phyloP scores from a whole-genome alignment of 2,888 invertebrate genomes.

The Apodemia zela region DNA sequence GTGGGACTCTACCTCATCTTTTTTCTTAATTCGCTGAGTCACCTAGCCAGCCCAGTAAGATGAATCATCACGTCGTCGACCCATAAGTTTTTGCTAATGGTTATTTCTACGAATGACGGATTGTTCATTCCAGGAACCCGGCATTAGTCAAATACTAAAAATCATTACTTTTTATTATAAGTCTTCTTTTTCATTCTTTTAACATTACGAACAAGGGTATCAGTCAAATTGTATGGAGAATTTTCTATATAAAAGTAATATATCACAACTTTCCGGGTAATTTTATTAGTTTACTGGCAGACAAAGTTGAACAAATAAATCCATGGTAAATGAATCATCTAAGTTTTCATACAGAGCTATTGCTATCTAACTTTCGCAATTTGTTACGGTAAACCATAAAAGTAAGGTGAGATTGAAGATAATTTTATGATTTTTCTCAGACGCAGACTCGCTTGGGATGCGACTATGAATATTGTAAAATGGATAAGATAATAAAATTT shows the following conservation, averaged over 20 bases:
- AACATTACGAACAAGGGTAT: no score
- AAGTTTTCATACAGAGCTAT: constrained; percentile 10
- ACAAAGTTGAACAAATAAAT: constrained; percentile 6
- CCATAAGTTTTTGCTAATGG: no score
- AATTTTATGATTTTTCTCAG: constrained; percentile 12
- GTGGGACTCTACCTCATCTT: no score
- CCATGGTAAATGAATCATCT: constrained; percentile 8
- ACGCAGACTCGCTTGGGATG: background rate
- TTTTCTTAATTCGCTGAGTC: no score
- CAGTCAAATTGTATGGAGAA: background rate
- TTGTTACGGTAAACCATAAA: constrained; percentile 16
- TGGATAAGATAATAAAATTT: background rate
- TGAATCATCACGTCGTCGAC: no score
- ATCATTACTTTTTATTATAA: no score
- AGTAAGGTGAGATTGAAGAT: constrained; percentile 11
- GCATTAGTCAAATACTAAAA: no score
- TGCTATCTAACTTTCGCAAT: constrained; percentile 14
- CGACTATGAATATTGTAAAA: constrained; percentile 1
- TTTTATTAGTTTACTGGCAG: constrained; percentile 6
- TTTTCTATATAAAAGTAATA: background rate
- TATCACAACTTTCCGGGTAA: background rate
- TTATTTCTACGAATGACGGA: no score
- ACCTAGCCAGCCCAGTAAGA: no score
- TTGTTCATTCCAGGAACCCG: no score
- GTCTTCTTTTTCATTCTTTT: no score